A percentile compares a stretch with the other conserved stretches of the same genome.
Evolutionary conservation across 2,888 invertebrate species (phyloP).

Genomic region (Ariolimax columbianus): DNA sequence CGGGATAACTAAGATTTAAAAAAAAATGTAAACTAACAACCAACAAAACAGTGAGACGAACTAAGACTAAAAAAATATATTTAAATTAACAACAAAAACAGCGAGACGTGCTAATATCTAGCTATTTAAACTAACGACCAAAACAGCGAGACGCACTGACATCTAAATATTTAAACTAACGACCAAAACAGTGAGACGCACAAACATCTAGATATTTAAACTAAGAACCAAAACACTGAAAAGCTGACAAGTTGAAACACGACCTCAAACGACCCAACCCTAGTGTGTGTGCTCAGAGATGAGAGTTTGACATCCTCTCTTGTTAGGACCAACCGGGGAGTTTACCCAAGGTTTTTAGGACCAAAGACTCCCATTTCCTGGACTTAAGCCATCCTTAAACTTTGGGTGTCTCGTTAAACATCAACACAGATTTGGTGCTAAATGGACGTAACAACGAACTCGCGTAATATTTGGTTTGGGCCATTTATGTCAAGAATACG

Average conservation of each 20-base stretch:
- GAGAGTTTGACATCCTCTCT: not conserved
- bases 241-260: not conserved
- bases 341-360: not conserved
- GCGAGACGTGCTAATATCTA: too few relatives aligned
- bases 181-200: not conserved
- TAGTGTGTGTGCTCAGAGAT: conserved; percentile 18
- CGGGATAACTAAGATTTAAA: too few relatives aligned
- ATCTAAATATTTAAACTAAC: not conserved
- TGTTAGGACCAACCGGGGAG: not conserved
- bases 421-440: not conserved
- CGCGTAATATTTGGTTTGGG: not conserved
- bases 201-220: not conserved
- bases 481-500: not conserved
- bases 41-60: too few relatives aligned
- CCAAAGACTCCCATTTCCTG: not conserved
- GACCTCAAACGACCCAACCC: not conserved
- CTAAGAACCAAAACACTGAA: not conserved
- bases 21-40: too few relatives aligned
- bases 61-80: too few relatives aligned
- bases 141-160: not conserved
- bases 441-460: not conserved
- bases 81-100: too few relatives aligned
- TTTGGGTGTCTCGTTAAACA: conserved; percentile 12
- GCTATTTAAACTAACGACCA: not conserved
- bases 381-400: conserved; percentile 30